A percentile compares a stretch with the other conserved stretches of the same genome.
phyloP scores from a whole-genome alignment of 2,888 invertebrate species.

The Pollenia griseotomentosa region DNA sequence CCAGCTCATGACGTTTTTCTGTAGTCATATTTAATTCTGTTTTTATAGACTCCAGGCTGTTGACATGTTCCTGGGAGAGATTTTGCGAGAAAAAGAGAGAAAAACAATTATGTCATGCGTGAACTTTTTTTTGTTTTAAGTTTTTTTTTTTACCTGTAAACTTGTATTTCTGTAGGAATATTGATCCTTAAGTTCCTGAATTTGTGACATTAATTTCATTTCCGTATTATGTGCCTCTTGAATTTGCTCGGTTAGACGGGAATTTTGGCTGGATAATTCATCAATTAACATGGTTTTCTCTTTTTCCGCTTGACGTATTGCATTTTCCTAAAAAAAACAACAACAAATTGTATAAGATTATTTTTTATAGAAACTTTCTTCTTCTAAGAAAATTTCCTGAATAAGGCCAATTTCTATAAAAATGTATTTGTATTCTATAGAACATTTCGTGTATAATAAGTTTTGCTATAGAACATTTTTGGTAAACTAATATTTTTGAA shows the following conservation, averaged over 20 bases:
- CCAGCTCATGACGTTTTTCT: slow-evolving; percentile 93
- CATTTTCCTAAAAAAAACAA: slow-evolving; percentile 83
- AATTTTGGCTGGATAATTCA: slow-evolving; percentile 95
- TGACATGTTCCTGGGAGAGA: slow-evolving; percentile 90
- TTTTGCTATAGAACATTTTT: too few species aligned
- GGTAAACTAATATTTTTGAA: too few species aligned
- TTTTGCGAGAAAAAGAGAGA: not conserved
- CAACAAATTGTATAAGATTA: not conserved
- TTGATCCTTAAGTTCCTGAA: slow-evolving; percentile 93
- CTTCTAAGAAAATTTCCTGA: not conserved
- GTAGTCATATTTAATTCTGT: slow-evolving; percentile 94
- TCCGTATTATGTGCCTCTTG: slow-evolving; percentile 93
- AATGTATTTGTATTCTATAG: too few species aligned
- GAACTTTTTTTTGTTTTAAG: too few species aligned
- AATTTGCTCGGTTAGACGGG: slow-evolving; percentile 92
- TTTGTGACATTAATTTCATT: slow-evolving; percentile 91
- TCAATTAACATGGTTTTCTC: slow-evolving; percentile 92
- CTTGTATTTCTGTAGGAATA: slow-evolving; percentile 91
- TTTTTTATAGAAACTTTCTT: not conserved
- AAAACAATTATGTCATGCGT: not conserved
- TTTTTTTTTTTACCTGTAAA: slow-evolving; percentile 85
- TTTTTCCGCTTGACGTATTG: slow-evolving; percentile 86
- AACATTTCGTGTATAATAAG: too few species aligned
- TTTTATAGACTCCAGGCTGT: slow-evolving; percentile 93
- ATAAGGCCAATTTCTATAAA: too few species aligned